Base-by-base conservation (phyloP, 2,888 invertebrate species). In the Melanostoma scalare region DNA sequence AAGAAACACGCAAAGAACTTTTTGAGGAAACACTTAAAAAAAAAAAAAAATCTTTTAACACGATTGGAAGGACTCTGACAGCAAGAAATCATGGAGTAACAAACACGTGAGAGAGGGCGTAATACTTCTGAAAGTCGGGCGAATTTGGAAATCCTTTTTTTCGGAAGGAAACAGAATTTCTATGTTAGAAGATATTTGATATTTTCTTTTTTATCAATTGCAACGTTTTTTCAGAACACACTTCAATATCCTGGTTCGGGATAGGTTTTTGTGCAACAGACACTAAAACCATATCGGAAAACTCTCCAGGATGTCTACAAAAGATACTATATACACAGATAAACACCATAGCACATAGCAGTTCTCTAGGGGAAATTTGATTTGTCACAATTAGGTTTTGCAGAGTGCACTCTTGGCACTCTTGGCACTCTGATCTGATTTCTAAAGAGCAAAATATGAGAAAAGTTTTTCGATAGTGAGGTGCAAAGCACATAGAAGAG, bases 371-470 rank as follows among this genome's bases (percentile, higher is more conserved):
- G 44, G 44, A 67, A 67, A 77, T 52, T 48, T 74, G 73, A 74
- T 74, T 74, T 74, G 63, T 74, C 56, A 42, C 74, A 74, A 74
- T 74, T 58, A 65, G 42, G 35, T 48, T 74, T 20, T 33, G 42
- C 58, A 56, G 56, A 74, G 74, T 74, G 65, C 56, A 74, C 65
- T 58, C 46, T 50, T 74, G 65, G 65, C 56, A 74, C 65, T 58
- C 46, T 50, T 74, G 65, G 56, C 50, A 74, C 65, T 65, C 53
- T 33, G 53, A 61, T 72, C 33, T 30, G 53, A 61, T 53, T 72
- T 61, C 53, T 44, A 61, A 30, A 53, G 63, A 38, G 31, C 38
- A 36, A 36, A 60, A 60, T 38, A 46, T 71, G 71, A 71, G 52
- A 42, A 71, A 55, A 72, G 35, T 60, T 53, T 36, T 60, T 60